Evolutionary conservation across 2,888 invertebrate species (phyloP).

Genomic region (Ectobius pallidus): DNA sequence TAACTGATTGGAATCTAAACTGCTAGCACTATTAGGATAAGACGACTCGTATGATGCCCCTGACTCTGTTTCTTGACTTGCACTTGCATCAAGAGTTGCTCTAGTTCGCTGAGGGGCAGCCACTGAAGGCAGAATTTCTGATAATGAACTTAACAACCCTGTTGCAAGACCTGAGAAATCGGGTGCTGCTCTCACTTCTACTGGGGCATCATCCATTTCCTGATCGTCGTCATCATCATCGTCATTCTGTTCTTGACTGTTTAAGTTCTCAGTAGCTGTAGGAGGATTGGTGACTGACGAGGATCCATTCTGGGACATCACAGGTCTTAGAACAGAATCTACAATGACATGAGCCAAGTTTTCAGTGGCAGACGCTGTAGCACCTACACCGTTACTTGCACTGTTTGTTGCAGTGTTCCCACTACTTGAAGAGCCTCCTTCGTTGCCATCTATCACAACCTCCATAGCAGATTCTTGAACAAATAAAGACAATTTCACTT

Average conservation of each 20-base stretch:
- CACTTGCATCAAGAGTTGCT: background rate
- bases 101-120: conserved; percentile 15
- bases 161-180: conserved; percentile 24
- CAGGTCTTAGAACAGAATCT: conserved; percentile 54
- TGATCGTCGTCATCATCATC: conserved; percentile 7
- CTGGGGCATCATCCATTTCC: conserved; percentile 6
- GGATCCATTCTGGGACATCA: background rate
- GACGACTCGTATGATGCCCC: conserved; percentile 12
- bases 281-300: background rate
- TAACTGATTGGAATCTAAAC: conserved; percentile 17
- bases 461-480: conserved; percentile 18
- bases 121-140: conserved; percentile 31
- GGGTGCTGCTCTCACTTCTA: background rate
- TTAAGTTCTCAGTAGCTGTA: conserved; percentile 29
- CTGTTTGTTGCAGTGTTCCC: background rate
- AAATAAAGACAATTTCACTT: background rate
- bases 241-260: background rate
- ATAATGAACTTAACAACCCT: conserved; percentile 26
- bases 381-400: background rate
- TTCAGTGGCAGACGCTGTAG: conserved; percentile 40
- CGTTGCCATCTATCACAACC: background rate
- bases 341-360: conserved; percentile 55
- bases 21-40: conserved; percentile 16
- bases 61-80: background rate
- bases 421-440: background rate